Conservation (phyloP, 2,888 invertebrate species). For the Drosophila mimetica region DNA sequence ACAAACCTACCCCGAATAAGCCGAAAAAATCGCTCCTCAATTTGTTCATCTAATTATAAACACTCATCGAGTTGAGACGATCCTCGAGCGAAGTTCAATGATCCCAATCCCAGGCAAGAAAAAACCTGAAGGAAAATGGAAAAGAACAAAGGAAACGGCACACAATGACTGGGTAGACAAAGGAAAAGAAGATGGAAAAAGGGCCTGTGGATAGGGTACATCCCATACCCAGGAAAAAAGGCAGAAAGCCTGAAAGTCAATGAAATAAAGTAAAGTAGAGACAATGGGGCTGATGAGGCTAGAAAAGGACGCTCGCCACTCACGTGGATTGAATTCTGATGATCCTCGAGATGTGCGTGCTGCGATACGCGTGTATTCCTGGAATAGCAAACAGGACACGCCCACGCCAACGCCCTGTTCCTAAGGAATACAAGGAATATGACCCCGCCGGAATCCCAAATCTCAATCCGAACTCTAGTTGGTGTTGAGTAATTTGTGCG, state of each 20-base stretch:
- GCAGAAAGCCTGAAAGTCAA: conserved; percentile 53
- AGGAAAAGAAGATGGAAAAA: conserved; percentile 15
- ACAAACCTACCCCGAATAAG: neutral
- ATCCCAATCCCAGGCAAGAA: conserved; percentile 20
- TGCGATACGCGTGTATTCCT: conserved; percentile 75
- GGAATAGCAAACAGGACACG: conserved; percentile 53
- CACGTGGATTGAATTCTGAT: conserved; percentile 31
- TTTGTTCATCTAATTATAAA: conserved; percentile 32
- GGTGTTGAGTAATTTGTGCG: conserved; percentile 77
- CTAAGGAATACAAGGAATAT: conserved; percentile 61
- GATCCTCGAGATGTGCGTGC: conserved; percentile 66
- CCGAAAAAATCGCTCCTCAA: conserved; percentile 14
- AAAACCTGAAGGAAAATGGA: conserved; percentile 12
- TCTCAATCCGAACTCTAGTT: conserved; percentile 33
- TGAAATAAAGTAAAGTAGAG: conserved; percentile 31
- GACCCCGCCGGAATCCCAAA: conserved; percentile 42
- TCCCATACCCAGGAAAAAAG: conserved; percentile 12
- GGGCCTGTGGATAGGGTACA: conserved; percentile 13
- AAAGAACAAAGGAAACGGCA: conserved; percentile 16
- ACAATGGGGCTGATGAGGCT: conserved; percentile 36
- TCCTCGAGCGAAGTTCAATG: conserved; percentile 34
- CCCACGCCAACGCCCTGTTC: conserved; percentile 41
- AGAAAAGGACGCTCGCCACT: conserved; percentile 36
- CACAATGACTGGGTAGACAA: conserved; percentile 22
- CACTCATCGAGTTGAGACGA: conserved; percentile 3